phyloP scores from a whole-genome alignment of 2,113 vertebrate species.

The Hepsetus odoe region DNA sequence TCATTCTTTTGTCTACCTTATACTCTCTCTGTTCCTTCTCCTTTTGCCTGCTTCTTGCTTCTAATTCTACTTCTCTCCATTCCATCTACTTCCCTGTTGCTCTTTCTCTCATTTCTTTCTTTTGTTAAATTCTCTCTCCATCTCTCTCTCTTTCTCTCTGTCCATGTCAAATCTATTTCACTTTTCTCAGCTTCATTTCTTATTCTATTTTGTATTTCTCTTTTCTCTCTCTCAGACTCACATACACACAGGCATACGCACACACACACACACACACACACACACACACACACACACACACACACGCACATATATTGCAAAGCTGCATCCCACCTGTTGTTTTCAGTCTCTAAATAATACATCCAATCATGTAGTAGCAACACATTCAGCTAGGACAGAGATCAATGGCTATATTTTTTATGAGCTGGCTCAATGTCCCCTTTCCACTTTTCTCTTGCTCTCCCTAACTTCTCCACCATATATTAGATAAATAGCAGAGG shows the following conservation, averaged over 20 bases:
- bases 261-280: too few relatives aligned
- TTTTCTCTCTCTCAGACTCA: neutral
- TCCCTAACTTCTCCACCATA: slow-evolving; percentile 25
- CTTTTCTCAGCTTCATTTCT: neutral
- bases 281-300: neutral
- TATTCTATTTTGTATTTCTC: neutral
- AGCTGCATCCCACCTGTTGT: slow-evolving; percentile 61
- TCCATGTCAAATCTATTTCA: neutral
- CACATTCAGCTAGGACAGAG: slow-evolving; percentile 52
- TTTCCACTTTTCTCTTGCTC: neutral
- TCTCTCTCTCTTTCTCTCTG: neutral
- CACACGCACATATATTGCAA: neutral
- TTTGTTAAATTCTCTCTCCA: neutral
- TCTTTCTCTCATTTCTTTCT: neutral
- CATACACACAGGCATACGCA: too few relatives aligned
- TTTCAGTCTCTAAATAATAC: slow-evolving; percentile 64
- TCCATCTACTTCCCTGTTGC: neutral
- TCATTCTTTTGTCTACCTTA: too few relatives aligned
- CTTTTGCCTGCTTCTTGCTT: neutral
- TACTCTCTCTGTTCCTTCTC: neutral
- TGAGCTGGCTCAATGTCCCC: slow-evolving; percentile 43
- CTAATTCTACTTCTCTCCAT: neutral
- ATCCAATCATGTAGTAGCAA: slow-evolving; percentile 57
- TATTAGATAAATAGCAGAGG: slow-evolving; percentile 30
- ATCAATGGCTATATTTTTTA: slow-evolving; percentile 69